Evolutionary conservation across 2,888 invertebrate genomes (phyloP).

Genomic region (Spilarctia lutea): DNA sequence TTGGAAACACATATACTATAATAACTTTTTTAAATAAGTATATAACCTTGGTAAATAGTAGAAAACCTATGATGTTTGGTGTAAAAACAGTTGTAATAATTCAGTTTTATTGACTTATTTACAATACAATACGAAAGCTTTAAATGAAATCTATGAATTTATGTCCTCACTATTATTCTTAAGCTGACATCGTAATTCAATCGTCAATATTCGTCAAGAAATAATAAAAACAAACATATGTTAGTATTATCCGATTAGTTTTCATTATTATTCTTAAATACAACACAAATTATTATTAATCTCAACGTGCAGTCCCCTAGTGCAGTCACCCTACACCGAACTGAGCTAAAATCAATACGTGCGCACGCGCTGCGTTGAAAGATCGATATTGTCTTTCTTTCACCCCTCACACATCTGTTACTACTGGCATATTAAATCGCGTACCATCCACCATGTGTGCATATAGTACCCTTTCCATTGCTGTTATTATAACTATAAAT

Average conservation of each 20-base stretch:
- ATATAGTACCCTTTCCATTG: slow-evolving; percentile 22
- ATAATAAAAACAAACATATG: neutral
- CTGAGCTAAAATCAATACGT: slow-evolving; percentile 68
- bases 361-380: slow-evolving; percentile 69
- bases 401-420: slow-evolving; percentile 76
- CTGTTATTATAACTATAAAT: neutral
- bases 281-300: slow-evolving; percentile 18
- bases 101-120: neutral
- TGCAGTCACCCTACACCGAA: slow-evolving; percentile 61
- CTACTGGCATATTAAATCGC: slow-evolving; percentile 19
- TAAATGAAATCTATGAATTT: neutral
- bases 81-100: neutral
- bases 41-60: neutral
- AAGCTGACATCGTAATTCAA: neutral
- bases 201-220: neutral
- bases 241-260: neutral
- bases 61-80: neutral
- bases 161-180: neutral
- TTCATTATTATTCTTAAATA: neutral
- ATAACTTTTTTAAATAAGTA: neutral
- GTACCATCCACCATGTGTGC: slow-evolving; percentile 5
- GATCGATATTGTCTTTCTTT: slow-evolving; percentile 81
- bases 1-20: no score
- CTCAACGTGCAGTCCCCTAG: slow-evolving; percentile 25
- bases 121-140: neutral